These are phyloP conservation scores for Pseudolaguvia tuberculata DNA, from an alignment of 2,113 vertebrate genomes.

Conservation along the genomic window DNA sequence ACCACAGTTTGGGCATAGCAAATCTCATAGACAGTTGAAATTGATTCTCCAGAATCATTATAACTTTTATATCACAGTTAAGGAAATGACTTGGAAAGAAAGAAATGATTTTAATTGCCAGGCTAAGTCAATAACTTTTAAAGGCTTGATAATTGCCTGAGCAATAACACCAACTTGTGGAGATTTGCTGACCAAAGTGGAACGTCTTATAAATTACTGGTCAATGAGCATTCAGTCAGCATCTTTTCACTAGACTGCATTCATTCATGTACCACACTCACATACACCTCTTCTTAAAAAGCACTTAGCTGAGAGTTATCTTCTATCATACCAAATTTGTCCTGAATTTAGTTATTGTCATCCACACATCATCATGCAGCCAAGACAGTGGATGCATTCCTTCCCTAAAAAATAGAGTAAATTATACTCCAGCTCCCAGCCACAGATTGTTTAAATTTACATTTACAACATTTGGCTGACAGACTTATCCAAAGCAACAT, in stretches of 20 bases:
- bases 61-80: not conserved
- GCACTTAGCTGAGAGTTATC: not conserved
- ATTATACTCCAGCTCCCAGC: not conserved
- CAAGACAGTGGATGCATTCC: not conserved
- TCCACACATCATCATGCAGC: not conserved
- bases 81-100: conserved; percentile 13
- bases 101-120: conserved; percentile 18
- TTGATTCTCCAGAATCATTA: not conserved
- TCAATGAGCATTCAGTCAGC: conserved; percentile 6
- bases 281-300: not conserved
- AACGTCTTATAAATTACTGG: conserved; percentile 1
- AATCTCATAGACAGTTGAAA: not conserved
- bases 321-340: not conserved
- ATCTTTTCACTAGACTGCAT: conserved; percentile 6
- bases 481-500: too few species aligned
- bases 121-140: conserved; percentile 22
- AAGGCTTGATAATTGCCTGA: conserved; percentile 24
- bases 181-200: conserved; percentile 11
- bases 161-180: conserved; percentile 1
- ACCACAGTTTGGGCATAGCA: not conserved
- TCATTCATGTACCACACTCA: not conserved
- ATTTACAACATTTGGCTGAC: too few species aligned
- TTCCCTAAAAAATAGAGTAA: not conserved
- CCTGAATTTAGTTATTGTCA: not conserved
- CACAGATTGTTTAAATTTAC: not conserved